Evolutionary conservation across 2,113 vertebrate species (phyloP).

Genomic region (Phrynosoma platyrhinos): DNA sequence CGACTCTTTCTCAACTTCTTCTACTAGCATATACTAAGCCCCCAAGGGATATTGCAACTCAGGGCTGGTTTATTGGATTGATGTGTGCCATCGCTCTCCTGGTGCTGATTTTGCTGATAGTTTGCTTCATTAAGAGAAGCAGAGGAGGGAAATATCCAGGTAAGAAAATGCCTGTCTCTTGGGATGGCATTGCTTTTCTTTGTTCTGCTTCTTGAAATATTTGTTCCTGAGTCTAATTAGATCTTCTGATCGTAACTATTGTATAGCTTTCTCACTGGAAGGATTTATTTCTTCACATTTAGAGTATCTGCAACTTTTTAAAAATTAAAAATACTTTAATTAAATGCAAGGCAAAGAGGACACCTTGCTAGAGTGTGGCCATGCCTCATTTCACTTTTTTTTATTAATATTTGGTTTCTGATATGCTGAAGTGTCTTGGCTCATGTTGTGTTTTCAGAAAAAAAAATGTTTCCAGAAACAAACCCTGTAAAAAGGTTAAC

Average conservation of each 20-base stretch:
- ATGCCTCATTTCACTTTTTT: background rate
- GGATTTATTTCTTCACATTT: conserved; percentile 24
- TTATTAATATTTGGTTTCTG: conserved; percentile 18
- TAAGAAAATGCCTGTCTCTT: conserved; percentile 49
- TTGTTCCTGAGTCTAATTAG: conserved; percentile 34
- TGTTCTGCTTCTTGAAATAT: conserved; percentile 8
- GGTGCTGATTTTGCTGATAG: conserved; percentile 96
- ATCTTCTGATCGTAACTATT: background rate
- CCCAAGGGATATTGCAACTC: conserved; percentile 94
- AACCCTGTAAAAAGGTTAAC: background rate
- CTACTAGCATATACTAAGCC: conserved; percentile 91
- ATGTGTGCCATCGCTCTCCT: conserved; percentile 98
- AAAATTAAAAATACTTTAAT: conserved; percentile 46
- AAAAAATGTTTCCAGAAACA: background rate
- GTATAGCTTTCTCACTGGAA: conserved; percentile 10
- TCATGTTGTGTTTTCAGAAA: conserved; percentile 23
- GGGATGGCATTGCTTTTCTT: background rate
- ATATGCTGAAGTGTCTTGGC: conserved; percentile 28
- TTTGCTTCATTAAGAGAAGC: conserved; percentile 99
- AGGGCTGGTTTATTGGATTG: conserved; percentile 99
- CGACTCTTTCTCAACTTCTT: conserved; percentile 26
- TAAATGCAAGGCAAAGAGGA: background rate
- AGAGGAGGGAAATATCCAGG: conserved; percentile 96
- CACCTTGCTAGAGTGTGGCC: background rate
- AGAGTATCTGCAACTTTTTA: background rate